Evolutionary conservation across 2,113 vertebrate species (phyloP).

Genomic region (Trochalopteron elliotii): DNA sequence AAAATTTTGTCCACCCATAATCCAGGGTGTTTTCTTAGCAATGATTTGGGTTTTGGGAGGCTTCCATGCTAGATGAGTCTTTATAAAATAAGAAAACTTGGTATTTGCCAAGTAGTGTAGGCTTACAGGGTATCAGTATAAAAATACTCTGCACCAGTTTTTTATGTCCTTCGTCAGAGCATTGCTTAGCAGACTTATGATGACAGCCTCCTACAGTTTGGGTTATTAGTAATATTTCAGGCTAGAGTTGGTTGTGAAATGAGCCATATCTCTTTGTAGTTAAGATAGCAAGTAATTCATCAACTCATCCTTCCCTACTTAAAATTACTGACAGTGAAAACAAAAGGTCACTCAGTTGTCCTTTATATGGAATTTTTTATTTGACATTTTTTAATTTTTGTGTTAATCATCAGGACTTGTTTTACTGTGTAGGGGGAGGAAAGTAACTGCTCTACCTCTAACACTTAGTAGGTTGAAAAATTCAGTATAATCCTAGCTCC

Average conservation of each 20-base stretch:
- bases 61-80: constrained; percentile 28
- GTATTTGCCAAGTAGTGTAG: constrained; percentile 55
- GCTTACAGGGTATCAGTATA: constrained; percentile 61
- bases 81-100: constrained; percentile 44
- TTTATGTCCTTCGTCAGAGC: background rate
- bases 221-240: background rate
- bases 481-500: background rate
- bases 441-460: background rate
- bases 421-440: background rate
- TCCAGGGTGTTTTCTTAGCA: constrained; percentile 14
- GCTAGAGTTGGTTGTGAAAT: background rate
- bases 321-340: background rate
- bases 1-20: background rate
- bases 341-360: background rate
- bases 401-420: background rate
- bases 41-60: constrained; percentile 5
- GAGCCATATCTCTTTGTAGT: background rate
- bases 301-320: background rate
- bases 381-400: background rate
- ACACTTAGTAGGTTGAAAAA: background rate
- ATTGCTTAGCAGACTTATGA: background rate
- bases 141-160: constrained; percentile 63
- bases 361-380: background rate
- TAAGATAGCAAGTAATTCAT: background rate
- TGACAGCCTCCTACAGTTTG: background rate